Evolutionary conservation across 2,797 vertebrate species (phyloP), one percentile per base, ranked within the genome.

Genomic region (Synaphobranchus kaupii): DNA sequence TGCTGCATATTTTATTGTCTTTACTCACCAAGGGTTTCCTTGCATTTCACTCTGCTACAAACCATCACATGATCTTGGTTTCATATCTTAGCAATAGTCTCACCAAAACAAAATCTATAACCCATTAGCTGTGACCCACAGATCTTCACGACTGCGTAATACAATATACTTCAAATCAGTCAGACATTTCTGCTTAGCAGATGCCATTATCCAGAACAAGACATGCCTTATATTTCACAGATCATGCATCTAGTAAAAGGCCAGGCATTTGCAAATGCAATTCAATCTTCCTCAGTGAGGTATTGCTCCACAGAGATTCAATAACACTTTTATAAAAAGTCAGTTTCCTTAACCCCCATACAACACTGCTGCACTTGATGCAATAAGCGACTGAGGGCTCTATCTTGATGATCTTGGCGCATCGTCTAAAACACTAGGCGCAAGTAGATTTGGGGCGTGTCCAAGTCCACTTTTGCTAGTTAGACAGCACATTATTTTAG

Each of bases 151-250:
- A 68, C 63, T 68, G 63, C n/a, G 47, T 82, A 48, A 3, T 82
- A 4, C 48, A 7, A 39, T 47, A 50, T 12, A 25, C 73, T 86
- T 86, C 76, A 60, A 52, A 54, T 58, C 71, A 56, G 76, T 15
- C 47, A 10, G 31, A 56, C 81, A 80, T 54, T 86, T 82, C 83
- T 63, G 78, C 78, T 86, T 86, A 86, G 76, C 86, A 86, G 76
- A n/a, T 17, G 58, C 44, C 25, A 12, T 82, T 63, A 82, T 66
- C 78, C 78, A 86, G 54, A 83, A 60, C 28, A 68, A 58, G 71
- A 78, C 85, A 78, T 86, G 78, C 85, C 78, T 86, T 81, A 54
- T 71, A 58, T 58, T 80, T 58, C 22, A 48, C 17, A 71, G 80
- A 60, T 78, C 73, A 63, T 34, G 25, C 85, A 81, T 86, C 81